Conservation (phyloP, 2,797 vertebrate species). For the Orestias chungarensis region DNA sequence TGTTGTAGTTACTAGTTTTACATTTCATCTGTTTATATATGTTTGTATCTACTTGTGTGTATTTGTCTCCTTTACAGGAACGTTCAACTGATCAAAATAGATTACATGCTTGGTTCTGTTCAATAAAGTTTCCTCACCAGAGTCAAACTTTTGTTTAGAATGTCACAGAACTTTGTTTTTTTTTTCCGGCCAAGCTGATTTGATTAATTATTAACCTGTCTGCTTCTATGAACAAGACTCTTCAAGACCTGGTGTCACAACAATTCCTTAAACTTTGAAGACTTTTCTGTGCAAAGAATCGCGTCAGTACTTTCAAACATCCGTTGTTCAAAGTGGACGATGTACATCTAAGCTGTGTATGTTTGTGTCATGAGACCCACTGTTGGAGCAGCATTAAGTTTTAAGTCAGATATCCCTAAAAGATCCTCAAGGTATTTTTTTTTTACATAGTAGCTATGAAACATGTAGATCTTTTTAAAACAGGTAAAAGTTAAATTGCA, state of each 20-base stretch:
- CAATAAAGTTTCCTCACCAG: neutral
- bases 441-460: neutral
- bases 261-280: neutral
- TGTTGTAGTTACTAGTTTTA: no score
- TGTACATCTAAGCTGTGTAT: conserved; percentile 7
- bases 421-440: neutral
- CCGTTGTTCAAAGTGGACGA: conserved; percentile 2
- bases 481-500: neutral
- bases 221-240: neutral
- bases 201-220: conserved; percentile 1
- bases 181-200: neutral
- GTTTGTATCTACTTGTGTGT: neutral
- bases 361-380: conserved; percentile 4
- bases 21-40: neutral
- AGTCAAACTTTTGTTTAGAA: neutral
- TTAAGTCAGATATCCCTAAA: neutral
- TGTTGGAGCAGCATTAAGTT: neutral
- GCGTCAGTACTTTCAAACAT: conserved; percentile 3
- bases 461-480: neutral
- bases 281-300: neutral
- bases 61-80: no score
- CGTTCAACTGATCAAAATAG: neutral
- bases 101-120: neutral
- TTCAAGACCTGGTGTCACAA: neutral
- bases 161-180: neutral